phyloP scores from a whole-genome alignment of 2,113 vertebrate species.

The Oenanthe melanoleuca region DNA sequence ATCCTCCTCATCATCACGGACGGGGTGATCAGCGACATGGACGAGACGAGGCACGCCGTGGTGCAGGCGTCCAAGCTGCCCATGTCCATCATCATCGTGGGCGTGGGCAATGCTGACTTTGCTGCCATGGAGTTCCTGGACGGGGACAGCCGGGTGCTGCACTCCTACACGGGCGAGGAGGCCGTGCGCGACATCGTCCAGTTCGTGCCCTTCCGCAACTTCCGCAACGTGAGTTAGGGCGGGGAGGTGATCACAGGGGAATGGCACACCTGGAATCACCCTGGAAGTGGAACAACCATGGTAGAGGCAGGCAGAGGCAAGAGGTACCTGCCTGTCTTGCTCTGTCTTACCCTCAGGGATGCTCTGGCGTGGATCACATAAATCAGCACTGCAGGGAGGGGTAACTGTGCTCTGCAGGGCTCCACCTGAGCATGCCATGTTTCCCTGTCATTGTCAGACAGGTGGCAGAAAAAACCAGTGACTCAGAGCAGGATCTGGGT shows the following conservation, averaged over 20 bases:
- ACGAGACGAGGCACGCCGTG: slow-evolving; percentile 91
- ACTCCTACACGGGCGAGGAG: slow-evolving; percentile 91
- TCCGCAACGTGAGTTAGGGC: slow-evolving; percentile 87
- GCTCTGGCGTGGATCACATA: fast-evolving
- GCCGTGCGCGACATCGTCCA: slow-evolving; percentile 93
- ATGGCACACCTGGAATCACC: not conserved
- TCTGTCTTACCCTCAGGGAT: not conserved
- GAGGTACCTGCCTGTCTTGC: not conserved
- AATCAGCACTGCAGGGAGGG: fast-evolving
- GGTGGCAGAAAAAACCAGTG: not conserved
- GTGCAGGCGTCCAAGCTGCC: slow-evolving; percentile 95
- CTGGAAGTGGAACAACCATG: fast-evolving
- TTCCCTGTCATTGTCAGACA: not conserved
- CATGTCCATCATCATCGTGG: slow-evolving; percentile 99
- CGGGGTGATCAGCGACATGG: slow-evolving; percentile 98
- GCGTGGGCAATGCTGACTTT: slow-evolving; percentile 95
- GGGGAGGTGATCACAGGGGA: fast-evolving
- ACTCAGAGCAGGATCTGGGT: not conserved
- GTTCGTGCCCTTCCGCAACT: slow-evolving; percentile 97
- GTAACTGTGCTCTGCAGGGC: not conserved
- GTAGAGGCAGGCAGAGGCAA: not conserved
- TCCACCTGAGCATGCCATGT: not conserved
- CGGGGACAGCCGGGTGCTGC: slow-evolving; percentile 87
- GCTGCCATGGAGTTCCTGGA: slow-evolving; percentile 98
- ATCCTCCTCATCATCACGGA: slow-evolving; percentile 98